A percentile compares a stretch with the other conserved stretches of the same genome.
phyloP scores from a whole-genome alignment of 2,113 vertebrate genomes.

The Phyllostomus discolor region DNA sequence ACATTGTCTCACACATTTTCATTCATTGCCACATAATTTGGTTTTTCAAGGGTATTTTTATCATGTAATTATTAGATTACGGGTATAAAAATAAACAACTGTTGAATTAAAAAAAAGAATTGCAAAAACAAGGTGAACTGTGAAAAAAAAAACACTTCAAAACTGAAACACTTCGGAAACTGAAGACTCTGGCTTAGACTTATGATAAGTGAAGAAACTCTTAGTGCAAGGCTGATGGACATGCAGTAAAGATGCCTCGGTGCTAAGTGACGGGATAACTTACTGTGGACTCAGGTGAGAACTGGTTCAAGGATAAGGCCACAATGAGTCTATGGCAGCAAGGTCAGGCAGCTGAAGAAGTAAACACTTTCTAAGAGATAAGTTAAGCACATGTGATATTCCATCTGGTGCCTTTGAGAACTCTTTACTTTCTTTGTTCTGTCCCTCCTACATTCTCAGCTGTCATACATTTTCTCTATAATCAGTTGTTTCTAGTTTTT shows the following conservation, averaged over 20 bases:
- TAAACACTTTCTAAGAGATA: neutral
- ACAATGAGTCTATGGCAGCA: neutral
- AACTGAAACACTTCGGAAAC: neutral
- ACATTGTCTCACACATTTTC: slow-evolving; percentile 88
- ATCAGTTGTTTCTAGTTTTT: neutral
- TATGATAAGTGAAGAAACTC: neutral
- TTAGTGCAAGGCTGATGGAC: neutral
- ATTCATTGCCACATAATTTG: slow-evolving; percentile 94
- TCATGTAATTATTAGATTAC: slow-evolving; percentile 92
- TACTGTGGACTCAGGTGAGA: neutral
- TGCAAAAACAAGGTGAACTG: neutral
- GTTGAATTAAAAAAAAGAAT: slow-evolving; percentile 59
- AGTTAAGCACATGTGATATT: neutral
- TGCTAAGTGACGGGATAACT: neutral
- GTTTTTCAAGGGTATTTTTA: slow-evolving; percentile 93
- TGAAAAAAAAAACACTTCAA: neutral
- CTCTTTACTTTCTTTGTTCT: neutral
- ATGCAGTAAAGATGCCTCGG: neutral
- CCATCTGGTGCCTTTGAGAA: neutral
- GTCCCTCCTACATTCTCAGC: neutral
- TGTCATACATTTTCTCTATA: neutral
- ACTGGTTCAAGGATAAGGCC: neutral
- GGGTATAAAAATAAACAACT: slow-evolving; percentile 85
- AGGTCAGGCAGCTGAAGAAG: neutral
- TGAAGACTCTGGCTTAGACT: neutral